Conservation (phyloP, 2,888 invertebrate genomes). For the Myathropa florea region DNA sequence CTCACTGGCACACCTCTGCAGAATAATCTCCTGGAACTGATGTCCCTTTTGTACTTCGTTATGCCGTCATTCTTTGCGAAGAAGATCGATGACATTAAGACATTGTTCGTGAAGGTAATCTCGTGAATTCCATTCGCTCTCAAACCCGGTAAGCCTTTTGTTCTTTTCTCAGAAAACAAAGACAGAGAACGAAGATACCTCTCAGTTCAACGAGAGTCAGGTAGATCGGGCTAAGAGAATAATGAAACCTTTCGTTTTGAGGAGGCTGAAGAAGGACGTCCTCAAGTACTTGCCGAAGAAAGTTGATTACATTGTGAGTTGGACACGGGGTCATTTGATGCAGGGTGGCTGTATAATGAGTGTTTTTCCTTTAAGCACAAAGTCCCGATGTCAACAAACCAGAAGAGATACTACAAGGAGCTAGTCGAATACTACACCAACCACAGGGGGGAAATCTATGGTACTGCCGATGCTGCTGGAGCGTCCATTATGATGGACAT, state of each 20-base stretch:
- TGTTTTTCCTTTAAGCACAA: constrained; percentile 75
- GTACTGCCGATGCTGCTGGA: constrained; percentile 84
- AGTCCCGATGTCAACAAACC: constrained; percentile 87
- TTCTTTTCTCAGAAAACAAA: constrained; percentile 79
- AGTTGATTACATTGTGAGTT: constrained; percentile 84
- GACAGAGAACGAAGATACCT: constrained; percentile 83
- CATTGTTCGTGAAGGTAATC: constrained; percentile 90
- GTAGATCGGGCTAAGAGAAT: constrained; percentile 96
- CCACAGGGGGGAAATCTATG: constrained; percentile 83
- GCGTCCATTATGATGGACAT: constrained; percentile 95
- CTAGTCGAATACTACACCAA: constrained; percentile 87
- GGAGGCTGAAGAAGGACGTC: constrained; percentile 93
- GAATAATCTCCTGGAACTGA: constrained; percentile 96
- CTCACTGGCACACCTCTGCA: constrained; percentile 98
- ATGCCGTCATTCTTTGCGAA: constrained; percentile 97
- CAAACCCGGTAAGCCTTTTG: background rate
- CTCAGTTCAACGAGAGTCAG: constrained; percentile 93
- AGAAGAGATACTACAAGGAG: constrained; percentile 88
- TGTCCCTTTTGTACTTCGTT: constrained; percentile 96
- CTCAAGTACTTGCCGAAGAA: constrained; percentile 92
- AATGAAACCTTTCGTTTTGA: constrained; percentile 96
- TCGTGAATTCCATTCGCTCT: background rate
- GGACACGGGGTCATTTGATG: background rate
- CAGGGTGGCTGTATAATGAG: background rate
- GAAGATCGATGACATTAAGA: constrained; percentile 92